Percentiles rank a stretch among this genome's conserved stretches.
Conservation (phyloP, 2,113 vertebrate genomes). For the Catagonus wagneri region DNA sequence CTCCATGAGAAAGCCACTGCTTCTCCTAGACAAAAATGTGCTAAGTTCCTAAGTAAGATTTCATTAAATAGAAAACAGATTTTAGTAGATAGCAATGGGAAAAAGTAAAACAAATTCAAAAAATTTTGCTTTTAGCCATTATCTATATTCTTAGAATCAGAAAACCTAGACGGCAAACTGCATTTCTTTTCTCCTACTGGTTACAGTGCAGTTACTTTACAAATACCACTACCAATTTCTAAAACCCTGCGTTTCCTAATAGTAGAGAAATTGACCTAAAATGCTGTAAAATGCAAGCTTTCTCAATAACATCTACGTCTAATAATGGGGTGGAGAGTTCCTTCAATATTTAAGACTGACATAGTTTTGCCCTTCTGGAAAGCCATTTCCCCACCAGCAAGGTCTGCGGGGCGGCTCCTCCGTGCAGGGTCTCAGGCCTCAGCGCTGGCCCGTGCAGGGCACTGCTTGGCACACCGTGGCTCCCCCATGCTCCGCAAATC, state of each 20-base stretch:
- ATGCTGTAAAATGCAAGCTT: background rate
- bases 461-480: too few relatives aligned
- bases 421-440: too few relatives aligned
- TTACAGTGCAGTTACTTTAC: background rate
- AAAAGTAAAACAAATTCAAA: background rate
- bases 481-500: too few relatives aligned
- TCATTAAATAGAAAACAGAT: background rate
- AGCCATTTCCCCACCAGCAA: background rate
- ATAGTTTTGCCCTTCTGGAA: background rate
- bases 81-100: background rate
- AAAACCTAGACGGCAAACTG: background rate
- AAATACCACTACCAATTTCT: background rate
- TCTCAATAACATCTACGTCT: background rate
- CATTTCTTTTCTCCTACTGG: background rate
- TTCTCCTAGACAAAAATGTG: background rate
- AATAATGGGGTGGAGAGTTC: background rate
- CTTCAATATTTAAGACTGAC: background rate
- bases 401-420: too few relatives aligned
- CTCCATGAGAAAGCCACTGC: background rate
- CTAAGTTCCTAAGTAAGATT: background rate
- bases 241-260: background rate
- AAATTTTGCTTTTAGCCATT: background rate
- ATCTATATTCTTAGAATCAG: background rate
- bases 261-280: background rate
- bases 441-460: too few relatives aligned